Evolutionary conservation across 2,797 vertebrate species (phyloP), one percentile per base, ranked within the genome.

Genomic region (Sebastolobus altivelis): DNA sequence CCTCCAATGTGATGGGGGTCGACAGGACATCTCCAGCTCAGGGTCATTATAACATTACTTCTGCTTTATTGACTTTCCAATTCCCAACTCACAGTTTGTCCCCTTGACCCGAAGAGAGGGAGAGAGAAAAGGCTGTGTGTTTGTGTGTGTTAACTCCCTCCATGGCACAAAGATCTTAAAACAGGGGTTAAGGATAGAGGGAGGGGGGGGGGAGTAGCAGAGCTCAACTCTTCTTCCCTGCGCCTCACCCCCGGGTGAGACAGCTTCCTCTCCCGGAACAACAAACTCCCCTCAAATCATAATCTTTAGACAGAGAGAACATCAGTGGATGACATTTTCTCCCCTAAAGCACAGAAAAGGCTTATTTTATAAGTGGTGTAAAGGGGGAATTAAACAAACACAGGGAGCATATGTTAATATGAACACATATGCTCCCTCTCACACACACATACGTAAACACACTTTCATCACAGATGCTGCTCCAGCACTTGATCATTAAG

Each of bases 401-500:
- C 80, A 79, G 73, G 25, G 72, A 89, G 85, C 93, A 93, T 91
- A 93, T 93, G 92, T 87, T 91, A 87, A 88, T 92, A 91, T 81
- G 89, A 81, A 91, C 86, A 83, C 90, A 93, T 88, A 91, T 86
- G 88, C 77, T 86, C 74, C 77, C 80, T 46, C 43, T 38, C 73
- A 46, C 63, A 68, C 63, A 72, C 63, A 74, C 81, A 75, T 13
- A 85, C 65, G 62, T 72, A 81, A 69, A 71, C 52, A 77, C 74
- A 80, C 78, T 93, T 89, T 94, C 91, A 93, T 94, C 97, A 96
- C 97, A 97, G 96, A 98, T 97, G 97, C 97, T 96, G 95, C 96
- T 97, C 96, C 96, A 96, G 97, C 96, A 97, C 96, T 98, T 97
- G 97, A 98, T 98, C 97, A 96, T 97, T 97, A 97, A 98, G 97